phyloP scores from a whole-genome alignment of 2,113 vertebrate species.

The Coptodon rendalli region DNA sequence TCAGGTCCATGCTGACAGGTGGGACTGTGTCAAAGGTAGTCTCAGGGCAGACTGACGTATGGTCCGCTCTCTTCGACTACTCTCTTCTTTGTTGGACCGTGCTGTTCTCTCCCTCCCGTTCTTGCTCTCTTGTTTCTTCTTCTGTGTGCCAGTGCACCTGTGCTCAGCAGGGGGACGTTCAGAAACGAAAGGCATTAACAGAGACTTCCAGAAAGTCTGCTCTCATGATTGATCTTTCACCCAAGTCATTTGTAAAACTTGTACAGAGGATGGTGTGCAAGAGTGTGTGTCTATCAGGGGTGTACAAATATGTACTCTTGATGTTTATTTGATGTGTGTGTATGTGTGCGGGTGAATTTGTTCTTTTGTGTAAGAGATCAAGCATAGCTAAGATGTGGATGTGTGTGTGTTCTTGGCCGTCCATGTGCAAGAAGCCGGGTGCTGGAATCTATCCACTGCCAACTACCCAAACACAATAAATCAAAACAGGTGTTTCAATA shows the following conservation, averaged over 20 bases:
- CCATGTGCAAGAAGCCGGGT: slow-evolving; percentile 15
- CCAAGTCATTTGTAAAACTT: slow-evolving; percentile 34
- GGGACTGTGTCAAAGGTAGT: slow-evolving; percentile 43
- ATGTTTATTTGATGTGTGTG: not conserved
- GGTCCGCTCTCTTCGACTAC: not conserved
- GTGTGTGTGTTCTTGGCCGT: slow-evolving; percentile 26
- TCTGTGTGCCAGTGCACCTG: slow-evolving; percentile 51
- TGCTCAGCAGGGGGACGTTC: slow-evolving; percentile 35
- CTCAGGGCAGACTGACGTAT: slow-evolving; percentile 26
- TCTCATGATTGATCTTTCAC: slow-evolving; percentile 37
- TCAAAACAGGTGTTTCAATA: slow-evolving; percentile 68
- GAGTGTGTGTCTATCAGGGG: not conserved
- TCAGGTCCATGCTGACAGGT: slow-evolving; percentile 27
- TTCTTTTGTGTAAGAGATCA: not conserved
- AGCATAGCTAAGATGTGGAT: not conserved
- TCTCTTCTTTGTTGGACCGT: not conserved
- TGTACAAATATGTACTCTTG: not conserved
- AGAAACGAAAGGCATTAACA: slow-evolving; percentile 38
- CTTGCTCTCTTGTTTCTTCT: slow-evolving; percentile 7
- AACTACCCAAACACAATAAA: slow-evolving; percentile 64
- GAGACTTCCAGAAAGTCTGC: slow-evolving; percentile 38
- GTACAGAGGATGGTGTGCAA: not conserved
- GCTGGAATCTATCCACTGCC: slow-evolving; percentile 52
- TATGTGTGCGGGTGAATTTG: not conserved
- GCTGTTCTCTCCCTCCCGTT: not conserved